Evolutionary conservation across 2,113 vertebrate species (phyloP), one percentile per base, ranked within the genome.

Genomic region (Speoplatyrhinus poulsoni): DNA sequence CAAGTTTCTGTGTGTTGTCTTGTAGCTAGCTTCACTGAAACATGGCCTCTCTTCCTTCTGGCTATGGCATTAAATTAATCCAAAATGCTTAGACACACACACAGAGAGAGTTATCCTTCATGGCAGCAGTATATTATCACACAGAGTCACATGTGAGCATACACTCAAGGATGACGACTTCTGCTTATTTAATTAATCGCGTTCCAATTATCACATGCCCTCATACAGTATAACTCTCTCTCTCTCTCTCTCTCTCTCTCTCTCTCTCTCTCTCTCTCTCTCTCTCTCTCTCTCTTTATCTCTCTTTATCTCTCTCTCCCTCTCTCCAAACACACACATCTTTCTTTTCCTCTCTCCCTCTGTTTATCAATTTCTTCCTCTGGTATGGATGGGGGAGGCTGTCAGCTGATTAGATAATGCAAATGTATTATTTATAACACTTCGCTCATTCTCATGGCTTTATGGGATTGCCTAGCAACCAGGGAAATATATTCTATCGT

Each of bases 381-480:
- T 50, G 52, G 15, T 73, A 80, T 80, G 75, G 73, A 85, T 78
- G 82, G 81, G 84, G 87, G 83, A 75, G 88, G 85, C 78, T 88
- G 77, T 85, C 76, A 88, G 84, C 90, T 93, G 92, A 90, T 91
- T 94, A 93, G 91, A 93, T 92, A 80, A 88, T 93, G 92, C 86
- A 87, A 90, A 91, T 93, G 88, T 92, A 93, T 93, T 92, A 93
- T 92, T 94, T 92, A 93, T 94, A 92, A 93, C 92, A 87, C 88
- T 90, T 87, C 82, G 81, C 88, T 89, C 75, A 77, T 86, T 90
- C 84, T 92, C 58, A 63, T 84, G 32, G 81, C 90, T 91, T 92
- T 90, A 92, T 88, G 87, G 87, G 73, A 93, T 93, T 85, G 90
- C 93, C 87, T 94, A 93, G 93, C 93, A 93, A 94, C 93, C 82